Percentiles rank a stretch among this genome's conserved stretches.
These are phyloP conservation scores for Serripes groenlandicus DNA, from an alignment of 2,888 invertebrate species.

Conservation along the genomic window DNA sequence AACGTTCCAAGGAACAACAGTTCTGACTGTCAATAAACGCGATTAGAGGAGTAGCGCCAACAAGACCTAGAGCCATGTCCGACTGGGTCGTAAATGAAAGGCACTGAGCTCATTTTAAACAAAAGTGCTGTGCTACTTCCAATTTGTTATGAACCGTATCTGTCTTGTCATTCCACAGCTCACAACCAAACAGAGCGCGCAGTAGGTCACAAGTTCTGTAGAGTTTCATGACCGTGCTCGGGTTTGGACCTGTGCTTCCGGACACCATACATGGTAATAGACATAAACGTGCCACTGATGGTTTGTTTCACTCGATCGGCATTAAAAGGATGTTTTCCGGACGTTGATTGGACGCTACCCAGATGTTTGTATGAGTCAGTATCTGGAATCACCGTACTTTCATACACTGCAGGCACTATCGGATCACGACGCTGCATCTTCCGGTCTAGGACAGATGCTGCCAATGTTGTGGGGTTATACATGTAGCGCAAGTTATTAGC, in stretches of 20 bases:
- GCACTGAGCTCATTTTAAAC: not conserved
- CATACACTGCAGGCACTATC: not conserved
- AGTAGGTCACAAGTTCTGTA: not conserved
- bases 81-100: not conserved
- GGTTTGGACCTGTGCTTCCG: not conserved
- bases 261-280: not conserved
- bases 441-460: not conserved
- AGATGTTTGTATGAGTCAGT: not conserved
- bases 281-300: not conserved
- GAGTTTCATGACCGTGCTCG: not conserved
- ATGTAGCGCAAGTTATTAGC: constrained; percentile 16
- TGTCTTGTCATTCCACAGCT: not conserved
- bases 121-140: not conserved
- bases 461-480: constrained; percentile 28
- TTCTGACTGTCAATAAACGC: not conserved
- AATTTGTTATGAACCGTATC: not conserved
- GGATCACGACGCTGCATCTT: not conserved
- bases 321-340: not conserved
- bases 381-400: not conserved
- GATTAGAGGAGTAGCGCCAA: not conserved
- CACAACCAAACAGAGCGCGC: not conserved
- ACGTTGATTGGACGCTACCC: not conserved
- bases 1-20: not conserved
- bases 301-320: not conserved
- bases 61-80: not conserved